Percentiles rank a stretch among this genome's conserved stretches.
Conservation (phyloP, 2,797 vertebrate genomes). For the Artibeus lituratus region DNA sequence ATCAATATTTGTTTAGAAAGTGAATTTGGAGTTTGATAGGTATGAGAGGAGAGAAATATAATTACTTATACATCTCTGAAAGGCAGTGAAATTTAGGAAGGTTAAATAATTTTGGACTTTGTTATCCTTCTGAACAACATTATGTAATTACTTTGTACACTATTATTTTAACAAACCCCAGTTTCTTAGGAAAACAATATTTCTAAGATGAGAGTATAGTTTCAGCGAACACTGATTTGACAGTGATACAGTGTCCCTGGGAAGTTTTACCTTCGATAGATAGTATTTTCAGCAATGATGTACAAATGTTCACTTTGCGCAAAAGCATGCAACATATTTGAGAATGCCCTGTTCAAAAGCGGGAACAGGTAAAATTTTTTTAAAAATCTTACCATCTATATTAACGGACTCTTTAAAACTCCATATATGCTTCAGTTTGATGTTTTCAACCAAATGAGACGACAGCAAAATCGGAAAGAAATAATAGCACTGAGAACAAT, state of each 20-base stretch:
- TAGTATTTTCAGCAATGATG: slow-evolving; percentile 26
- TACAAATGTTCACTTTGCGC: neutral
- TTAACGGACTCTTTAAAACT: slow-evolving; percentile 62
- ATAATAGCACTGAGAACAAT: slow-evolving; percentile 77
- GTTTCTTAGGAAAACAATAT: neutral
- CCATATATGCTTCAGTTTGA: slow-evolving; percentile 68
- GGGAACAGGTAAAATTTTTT: slow-evolving; percentile 17
- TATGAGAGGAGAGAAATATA: neutral
- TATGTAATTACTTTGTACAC: neutral
- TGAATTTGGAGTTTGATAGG: slow-evolving; percentile 18
- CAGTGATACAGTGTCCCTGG: neutral
- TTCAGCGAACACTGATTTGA: neutral
- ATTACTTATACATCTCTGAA: neutral
- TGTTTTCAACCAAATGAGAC: slow-evolving; percentile 74
- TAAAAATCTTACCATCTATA: slow-evolving; percentile 53
- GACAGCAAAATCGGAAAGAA: slow-evolving; percentile 75
- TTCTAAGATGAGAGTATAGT: neutral
- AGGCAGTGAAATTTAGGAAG: slow-evolving; percentile 13
- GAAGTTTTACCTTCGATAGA: slow-evolving; percentile 36
- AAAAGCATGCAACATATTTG: slow-evolving; percentile 15
- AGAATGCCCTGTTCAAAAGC: slow-evolving; percentile 38
- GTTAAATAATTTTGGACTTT: neutral
- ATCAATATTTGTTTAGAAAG: slow-evolving; percentile 64
- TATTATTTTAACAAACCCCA: neutral
- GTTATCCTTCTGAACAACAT: neutral